Conservation (phyloP, 1,140 invertebrate species). For the Spodoptera frugiperda region DNA sequence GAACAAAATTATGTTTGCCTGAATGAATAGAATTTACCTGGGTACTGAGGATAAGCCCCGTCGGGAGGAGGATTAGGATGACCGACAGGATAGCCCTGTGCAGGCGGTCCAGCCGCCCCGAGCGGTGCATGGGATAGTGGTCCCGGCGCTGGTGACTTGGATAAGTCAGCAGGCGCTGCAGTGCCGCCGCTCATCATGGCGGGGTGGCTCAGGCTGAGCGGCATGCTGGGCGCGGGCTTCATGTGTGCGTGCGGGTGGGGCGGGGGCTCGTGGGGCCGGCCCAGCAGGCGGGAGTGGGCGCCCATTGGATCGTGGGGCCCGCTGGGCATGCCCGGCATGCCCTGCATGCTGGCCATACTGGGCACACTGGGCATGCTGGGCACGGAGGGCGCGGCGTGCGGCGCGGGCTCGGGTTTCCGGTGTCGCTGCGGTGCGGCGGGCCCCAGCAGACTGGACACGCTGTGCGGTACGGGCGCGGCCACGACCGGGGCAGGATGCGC, state of each 20-base stretch:
- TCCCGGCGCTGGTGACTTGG: conserved; percentile 48
- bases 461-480: conserved; percentile 72
- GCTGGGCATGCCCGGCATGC: background rate
- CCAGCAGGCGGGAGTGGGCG: conserved; percentile 45
- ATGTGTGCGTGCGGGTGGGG: conserved; percentile 43
- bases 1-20: too few relatives aligned
- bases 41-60: conserved; percentile 72
- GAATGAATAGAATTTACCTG: conserved; percentile 61
- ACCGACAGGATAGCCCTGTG: conserved; percentile 51
- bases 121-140: conserved; percentile 15
- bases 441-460: conserved; percentile 76
- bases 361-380: conserved; percentile 44
- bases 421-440: conserved; percentile 53
- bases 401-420: conserved; percentile 52
- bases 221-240: conserved; percentile 25
- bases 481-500: conserved; percentile 46
- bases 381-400: conserved; percentile 52
- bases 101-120: conserved; percentile 44
- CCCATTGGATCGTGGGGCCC: background rate
- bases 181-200: conserved; percentile 50
- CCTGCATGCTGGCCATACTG: background rate
- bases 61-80: conserved; percentile 69
- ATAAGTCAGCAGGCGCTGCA: conserved; percentile 42
- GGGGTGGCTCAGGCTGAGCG: conserved; percentile 40
- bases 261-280: conserved; percentile 55